Evolutionary conservation across 2,888 invertebrate genomes (phyloP).

Genomic region (Zaprionus obscuricornis): DNA sequence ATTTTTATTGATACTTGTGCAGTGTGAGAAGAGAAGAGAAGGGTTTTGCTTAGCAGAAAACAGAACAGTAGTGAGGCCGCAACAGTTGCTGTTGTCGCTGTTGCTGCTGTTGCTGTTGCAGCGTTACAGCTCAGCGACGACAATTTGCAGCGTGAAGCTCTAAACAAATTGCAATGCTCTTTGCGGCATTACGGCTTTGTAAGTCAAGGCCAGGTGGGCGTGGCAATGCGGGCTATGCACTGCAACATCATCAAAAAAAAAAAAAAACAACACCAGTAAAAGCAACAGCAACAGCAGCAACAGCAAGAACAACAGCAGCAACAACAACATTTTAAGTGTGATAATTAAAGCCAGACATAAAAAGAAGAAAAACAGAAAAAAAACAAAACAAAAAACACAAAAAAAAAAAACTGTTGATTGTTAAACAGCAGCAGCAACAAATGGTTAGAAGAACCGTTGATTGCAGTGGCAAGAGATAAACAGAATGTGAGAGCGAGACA

Average conservation of each 20-base stretch:
- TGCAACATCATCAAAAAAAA: constrained; percentile 30
- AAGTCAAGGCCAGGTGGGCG: constrained; percentile 62
- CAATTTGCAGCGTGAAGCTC: not conserved
- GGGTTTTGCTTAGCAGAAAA: not conserved
- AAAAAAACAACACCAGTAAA: too few relatives aligned
- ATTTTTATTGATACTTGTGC: constrained; percentile 24
- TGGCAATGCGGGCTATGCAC: constrained; percentile 21
- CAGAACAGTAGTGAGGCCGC: not conserved
- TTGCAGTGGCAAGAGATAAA: constrained; percentile 4
- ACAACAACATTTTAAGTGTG: constrained; percentile 11
- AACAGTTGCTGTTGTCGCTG: not conserved
- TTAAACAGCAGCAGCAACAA: constrained; percentile 11
- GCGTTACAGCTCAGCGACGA: constrained; percentile 54
- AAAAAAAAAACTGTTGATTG: constrained; percentile 23
- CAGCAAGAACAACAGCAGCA: not conserved
- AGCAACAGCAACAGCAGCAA: not conserved
- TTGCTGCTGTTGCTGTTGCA: not conserved
- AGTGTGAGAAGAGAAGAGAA: not conserved
- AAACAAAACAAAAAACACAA: constrained; percentile 4
- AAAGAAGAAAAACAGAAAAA: not conserved
- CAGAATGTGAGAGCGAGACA: not conserved
- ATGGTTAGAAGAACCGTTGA: too few relatives aligned
- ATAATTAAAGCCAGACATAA: constrained; percentile 35
- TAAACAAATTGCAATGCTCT: constrained; percentile 45
- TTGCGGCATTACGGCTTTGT: constrained; percentile 59